A percentile compares a stretch with the other conserved stretches of the same genome.
phyloP scores from a whole-genome alignment of 2,888 invertebrate species.

The Dendrolimus houi region DNA sequence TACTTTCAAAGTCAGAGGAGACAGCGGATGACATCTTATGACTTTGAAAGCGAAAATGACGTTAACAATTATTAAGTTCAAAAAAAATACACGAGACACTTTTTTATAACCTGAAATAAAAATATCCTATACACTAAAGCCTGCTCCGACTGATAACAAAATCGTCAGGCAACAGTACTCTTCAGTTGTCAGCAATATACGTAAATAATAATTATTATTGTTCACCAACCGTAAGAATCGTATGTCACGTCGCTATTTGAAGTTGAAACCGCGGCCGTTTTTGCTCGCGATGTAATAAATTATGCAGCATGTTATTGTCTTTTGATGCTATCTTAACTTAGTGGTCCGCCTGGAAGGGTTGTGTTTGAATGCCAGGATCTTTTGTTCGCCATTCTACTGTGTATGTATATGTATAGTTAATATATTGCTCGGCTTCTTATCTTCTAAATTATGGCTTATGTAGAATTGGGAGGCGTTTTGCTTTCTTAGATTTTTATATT shows the following conservation, averaged over 20 bases:
- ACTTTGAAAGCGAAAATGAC: too few species aligned
- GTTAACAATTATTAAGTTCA: too few species aligned
- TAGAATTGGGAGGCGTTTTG: neutral
- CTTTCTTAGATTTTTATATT: too few species aligned
- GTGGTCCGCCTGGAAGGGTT: conserved; percentile 19
- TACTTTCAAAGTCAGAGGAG: too few species aligned
- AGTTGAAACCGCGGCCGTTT: conserved; percentile 33
- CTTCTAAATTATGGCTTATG: neutral
- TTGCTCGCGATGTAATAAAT: conserved; percentile 60
- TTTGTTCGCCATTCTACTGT: neutral
- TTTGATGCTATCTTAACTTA: conserved; percentile 53
- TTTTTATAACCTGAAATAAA: too few species aligned
- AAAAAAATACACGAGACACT: too few species aligned
- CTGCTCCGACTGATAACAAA: too few species aligned
- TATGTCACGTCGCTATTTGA: conserved; percentile 9
- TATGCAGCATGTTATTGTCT: conserved; percentile 61
- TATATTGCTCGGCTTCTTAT: neutral
- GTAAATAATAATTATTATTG: neutral
- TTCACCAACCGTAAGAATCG: neutral
- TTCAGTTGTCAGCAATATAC: too few species aligned
- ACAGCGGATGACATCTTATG: too few species aligned
- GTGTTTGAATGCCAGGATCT: neutral
- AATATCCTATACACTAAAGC: too few species aligned
- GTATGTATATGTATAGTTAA: too few species aligned
- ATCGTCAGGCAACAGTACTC: too few species aligned